Evolutionary conservation across 2,797 vertebrate species (phyloP), one percentile per base, ranked within the genome.

Genomic region (Siniperca undulata): DNA sequence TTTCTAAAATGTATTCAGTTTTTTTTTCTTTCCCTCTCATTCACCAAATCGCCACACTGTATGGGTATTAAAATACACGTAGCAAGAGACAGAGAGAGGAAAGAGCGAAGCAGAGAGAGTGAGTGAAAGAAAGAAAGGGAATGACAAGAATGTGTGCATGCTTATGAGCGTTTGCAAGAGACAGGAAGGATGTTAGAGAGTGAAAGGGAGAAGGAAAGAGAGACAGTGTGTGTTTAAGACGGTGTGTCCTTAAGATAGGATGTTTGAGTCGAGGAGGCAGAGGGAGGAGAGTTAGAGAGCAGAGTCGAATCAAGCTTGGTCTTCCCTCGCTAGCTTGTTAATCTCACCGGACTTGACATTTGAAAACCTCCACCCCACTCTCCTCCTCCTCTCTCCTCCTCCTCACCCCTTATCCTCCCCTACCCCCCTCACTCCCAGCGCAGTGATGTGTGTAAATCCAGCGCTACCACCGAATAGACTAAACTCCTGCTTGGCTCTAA

Each of bases 301-400:
- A 42, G 67, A 81, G 78, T 80, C 36, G 66, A 80, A 78, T 81
- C 60, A 4, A 80, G 82, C 83, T 74, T 81, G 55, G 76, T 80
- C 85, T 81, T 89, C 71, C 82, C 84, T 79, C 27, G 70, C 89
- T 77, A 46, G 81, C 89, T 88, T 89, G 89, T 90, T 93, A 93
- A 93, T 91, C 91, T 93, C 92, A 52, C n/a, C 2, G 84, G 90
- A 92, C 90, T 82, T 94, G 93, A 93, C 93, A 93, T 94, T 94
- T 94, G 85, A 91, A 93, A 93, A 86, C 87, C 82, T 86, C 81
- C 75, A 75, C 77, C 75, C 78, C 70, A 75, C 86, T 67, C 76
- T 70, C 78, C 64, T 56, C 76, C 67, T 61, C 62, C 44, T 42
- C 20, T 50, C 75, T 60, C 59, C 56, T 66, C 72, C 67, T 61